Base-by-base conservation (phyloP, 2,888 invertebrate species). In the Anthoptus insignis region DNA sequence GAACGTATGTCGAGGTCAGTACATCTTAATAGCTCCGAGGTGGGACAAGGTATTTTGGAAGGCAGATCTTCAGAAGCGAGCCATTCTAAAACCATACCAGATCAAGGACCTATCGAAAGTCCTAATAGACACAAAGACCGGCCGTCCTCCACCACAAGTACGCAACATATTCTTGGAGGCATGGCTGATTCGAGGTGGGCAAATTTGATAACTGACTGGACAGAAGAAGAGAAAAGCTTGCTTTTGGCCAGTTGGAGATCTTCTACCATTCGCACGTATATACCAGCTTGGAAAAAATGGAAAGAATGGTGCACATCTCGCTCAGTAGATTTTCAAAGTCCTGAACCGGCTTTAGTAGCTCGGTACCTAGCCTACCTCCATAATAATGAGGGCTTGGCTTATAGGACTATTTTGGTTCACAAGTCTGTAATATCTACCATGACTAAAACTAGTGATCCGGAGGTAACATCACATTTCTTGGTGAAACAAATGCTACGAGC, bases 171-270 rank as follows among this genome's bases (percentile, higher is more conserved):
- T 11, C 39, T 70, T 80, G 71, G 72, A 74, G 61, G 76, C 70
- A n/a, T 77, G 76, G 76, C 70, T 67, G 61, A 70, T 76, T 70
- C 71, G 59, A 73, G 73, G 71, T 76, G 76, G 77, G 42, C 63
- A 34, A 66, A 67, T 11, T 14, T 61, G 16, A 52, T 69, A 6
- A 45, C 54, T 19, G 65, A 67, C n/a, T 75, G 76, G 78, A 45
- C 67, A 8, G 53, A 49, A 6, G n/a, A 47, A 47, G 67, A 70
- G 52, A 58, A 56, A 59, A 2, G 29, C 0, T 39, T 70, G 8
- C 27, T 70, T 2, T 13, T 66, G 52, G 65, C 66, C 0, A 9
- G 65, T 11, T 71, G 67, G 65, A 45, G 67, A 19, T 34, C 32
- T 9, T 68, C 68, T n/a, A 65, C 66, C 1, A 37, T 68, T 0